A percentile compares a stretch with the other conserved stretches of the same genome.
Conservation (phyloP, 1,140 invertebrate species). For the Drosophila takahashii region DNA sequence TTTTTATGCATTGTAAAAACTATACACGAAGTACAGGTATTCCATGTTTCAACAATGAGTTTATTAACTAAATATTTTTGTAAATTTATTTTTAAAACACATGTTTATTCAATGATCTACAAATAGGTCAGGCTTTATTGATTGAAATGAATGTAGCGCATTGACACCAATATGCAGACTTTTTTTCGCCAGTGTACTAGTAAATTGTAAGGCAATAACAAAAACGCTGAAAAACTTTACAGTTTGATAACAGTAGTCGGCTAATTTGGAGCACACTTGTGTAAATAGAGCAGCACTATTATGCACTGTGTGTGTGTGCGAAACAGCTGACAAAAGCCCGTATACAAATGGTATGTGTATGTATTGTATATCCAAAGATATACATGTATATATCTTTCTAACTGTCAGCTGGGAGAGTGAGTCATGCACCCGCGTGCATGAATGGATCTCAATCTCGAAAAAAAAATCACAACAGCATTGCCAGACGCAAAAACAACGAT, state of each 20-base stretch:
- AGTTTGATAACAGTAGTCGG: constrained; percentile 42
- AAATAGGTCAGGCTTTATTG: background rate
- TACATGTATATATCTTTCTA: constrained; percentile 1
- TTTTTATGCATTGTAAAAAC: no score
- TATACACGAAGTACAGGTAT: no score
- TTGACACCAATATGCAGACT: background rate
- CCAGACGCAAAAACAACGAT: constrained; percentile 32
- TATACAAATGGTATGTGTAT: background rate
- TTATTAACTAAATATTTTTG: no score
- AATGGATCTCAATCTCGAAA: constrained; percentile 34
- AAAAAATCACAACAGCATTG: constrained; percentile 29
- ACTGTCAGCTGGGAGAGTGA: constrained; percentile 18
- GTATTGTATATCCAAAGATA: background rate
- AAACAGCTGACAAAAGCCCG: constrained; percentile 29
- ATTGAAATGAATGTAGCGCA: background rate
- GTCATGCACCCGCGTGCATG: constrained; percentile 27
- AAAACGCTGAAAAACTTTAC: constrained; percentile 20
- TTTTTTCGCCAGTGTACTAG: constrained; percentile 3
- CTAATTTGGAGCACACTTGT: constrained; percentile 46
- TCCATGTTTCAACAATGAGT: no score
- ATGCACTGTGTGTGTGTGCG: background rate
- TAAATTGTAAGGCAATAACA: constrained; percentile 10
- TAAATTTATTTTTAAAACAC: background rate
- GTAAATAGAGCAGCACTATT: constrained; percentile 37
- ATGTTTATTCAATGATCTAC: background rate